Base-by-base conservation (phyloP, 1,140 invertebrate species). In the Ridgeia piscesae region DNA sequence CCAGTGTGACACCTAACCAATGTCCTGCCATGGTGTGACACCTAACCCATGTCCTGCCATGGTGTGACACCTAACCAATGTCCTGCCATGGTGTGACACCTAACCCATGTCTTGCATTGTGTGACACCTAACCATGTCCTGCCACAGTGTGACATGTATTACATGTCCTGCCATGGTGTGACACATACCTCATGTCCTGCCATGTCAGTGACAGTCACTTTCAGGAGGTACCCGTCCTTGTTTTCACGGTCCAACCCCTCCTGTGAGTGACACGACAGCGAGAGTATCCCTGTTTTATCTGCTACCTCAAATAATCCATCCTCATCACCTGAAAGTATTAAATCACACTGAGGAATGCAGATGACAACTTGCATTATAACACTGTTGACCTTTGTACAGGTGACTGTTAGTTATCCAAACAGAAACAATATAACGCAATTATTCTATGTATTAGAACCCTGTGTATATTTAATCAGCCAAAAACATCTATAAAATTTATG, bases 311-410 rank as follows among this genome's bases (percentile, higher is more conserved):
- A 77, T 21, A 77, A 77, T 17, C 27, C 58, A 77, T 77, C 2
- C 58, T 77, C 58, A 77, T 77, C 58, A 77, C 58, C 58, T 77
- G 58, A 77, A 77, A 77, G 58, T 77, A 77, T 77, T 77, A 31
- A 42, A 42, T 42, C n/a, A 42, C 42, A 42, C 42, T 42, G 4
- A 42, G 42, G 42, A 42, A 42, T 42, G 42, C 42, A 42, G 42
- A 4, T 11, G 11, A 42, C 11, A 42, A 42, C 11, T 42, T 42
- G 42, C 11, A 42, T 42, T 42, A 42, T n/a, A n/a, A n/a, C n/a
- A n/a, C n/a, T n/a, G n/a, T n/a, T n/a, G n/a, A n/a, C n/a, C n/a
- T n/a, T n/a, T n/a, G n/a, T n/a, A n/a, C n/a, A n/a, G n/a, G n/a
- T n/a, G n/a, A n/a, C n/a, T n/a, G n/a, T n/a, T n/a, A n/a, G n/a